These are phyloP conservation scores for Willowsia nigromaculata DNA, from an alignment of 2,888 invertebrate species.

Conservation along the genomic window DNA sequence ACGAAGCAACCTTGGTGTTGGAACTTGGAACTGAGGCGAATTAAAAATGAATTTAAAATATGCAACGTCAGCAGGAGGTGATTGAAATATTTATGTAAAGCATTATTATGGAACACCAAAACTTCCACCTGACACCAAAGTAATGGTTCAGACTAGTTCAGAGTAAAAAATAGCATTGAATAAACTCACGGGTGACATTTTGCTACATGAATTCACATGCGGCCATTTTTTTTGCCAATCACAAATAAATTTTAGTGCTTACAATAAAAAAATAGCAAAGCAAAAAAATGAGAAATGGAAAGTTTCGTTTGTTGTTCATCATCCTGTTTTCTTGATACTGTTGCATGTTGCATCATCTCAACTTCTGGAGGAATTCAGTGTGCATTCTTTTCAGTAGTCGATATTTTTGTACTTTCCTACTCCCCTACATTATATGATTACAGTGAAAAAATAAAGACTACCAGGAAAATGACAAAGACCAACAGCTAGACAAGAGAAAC, in stretches of 20 bases:
- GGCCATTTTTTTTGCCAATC: neutral
- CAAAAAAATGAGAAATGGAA: too few species aligned
- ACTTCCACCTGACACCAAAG: neutral
- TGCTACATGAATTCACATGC: neutral
- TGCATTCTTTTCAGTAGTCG: neutral
- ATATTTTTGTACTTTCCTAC: neutral
- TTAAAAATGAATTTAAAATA: neutral
- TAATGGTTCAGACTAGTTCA: neutral
- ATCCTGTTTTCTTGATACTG: too few species aligned
- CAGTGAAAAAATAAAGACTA: neutral
- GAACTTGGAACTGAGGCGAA: neutral
- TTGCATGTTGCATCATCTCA: neutral
- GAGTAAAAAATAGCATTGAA: neutral
- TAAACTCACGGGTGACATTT: neutral
- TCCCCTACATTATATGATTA: neutral
- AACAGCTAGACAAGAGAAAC: neutral
- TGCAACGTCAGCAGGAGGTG: neutral
- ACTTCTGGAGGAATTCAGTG: neutral
- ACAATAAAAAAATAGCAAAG: neutral
- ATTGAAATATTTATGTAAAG: neutral
- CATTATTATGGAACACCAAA: neutral
- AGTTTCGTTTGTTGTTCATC: too few species aligned
- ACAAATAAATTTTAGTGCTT: neutral
- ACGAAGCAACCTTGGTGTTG: neutral
- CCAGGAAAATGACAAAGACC: neutral